Base-by-base conservation (phyloP, 2,888 invertebrate genomes). In the Ennomos fuscantarius region DNA sequence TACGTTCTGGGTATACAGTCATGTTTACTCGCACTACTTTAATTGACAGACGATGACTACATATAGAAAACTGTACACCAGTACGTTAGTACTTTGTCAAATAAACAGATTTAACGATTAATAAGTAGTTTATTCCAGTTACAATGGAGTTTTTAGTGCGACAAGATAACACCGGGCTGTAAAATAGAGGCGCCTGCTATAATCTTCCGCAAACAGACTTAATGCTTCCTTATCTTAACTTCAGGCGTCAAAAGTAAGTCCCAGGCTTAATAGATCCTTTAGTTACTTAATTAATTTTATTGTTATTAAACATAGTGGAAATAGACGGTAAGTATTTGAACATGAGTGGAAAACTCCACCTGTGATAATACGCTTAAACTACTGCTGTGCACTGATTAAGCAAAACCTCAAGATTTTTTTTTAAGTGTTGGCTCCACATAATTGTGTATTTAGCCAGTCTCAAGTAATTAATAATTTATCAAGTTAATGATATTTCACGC, bases 291-390 rank as follows among this genome's bases (percentile, higher is more conserved):
- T 32, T 62, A 59, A 56, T 32, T 62, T 62, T 64, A 70, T 72
- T 65, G 60, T 71, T 43, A 63, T 70, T 74, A 73, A 75, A 78
- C 66, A 72, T 34, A 51, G 60, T 66, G 70, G 73, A 73, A 74
- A 68, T 65, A 55, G 35, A 62, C n/a, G 40, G 13, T 69, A 65
- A 35, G 13, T 69, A 65, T 81, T 78, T 80, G 65, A 56, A 35
- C 51, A 69, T 45, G 65, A 69, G 62, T 78, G 86, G 84, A 87
- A 87, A 81, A 57, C 64, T 63, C 73, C 77, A 63, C n/a, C 10
- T 35, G 44, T 53, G 35, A 58, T 48, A 42, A 43, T 24, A 24
- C 24, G 1, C 24, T 24, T 3, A 24, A 24, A 24, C 24, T 24
- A 24, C 24, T 24, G 6, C 2, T 1, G 15, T 15, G n/a, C n/a